Evolutionary conservation across 2,888 invertebrate species (phyloP), one percentile per base, ranked within the genome.

Genomic region (Cephus spinipes): DNA sequence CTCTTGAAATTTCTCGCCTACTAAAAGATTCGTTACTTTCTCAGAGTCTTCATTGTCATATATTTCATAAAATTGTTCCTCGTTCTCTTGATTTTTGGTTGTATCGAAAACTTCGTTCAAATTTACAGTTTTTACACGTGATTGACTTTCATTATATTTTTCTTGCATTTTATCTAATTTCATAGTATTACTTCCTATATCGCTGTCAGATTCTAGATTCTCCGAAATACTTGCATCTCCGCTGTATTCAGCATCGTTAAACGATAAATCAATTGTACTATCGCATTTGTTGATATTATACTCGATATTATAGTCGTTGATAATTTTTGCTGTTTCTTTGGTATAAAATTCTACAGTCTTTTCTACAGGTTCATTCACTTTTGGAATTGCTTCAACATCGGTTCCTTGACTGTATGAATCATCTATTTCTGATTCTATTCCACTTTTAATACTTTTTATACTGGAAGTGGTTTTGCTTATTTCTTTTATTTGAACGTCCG

Each of bases 371-470:
- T 55, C 23, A 55, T 55, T 23, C 23, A 9, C 23, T 55, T 55
- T 55, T 55, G 55, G 15, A 55, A 55, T 55, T 23, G 73, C 36
- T 23, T 79, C 77, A 12, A 30, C 31, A 12, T 79, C 76, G 23
- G 74, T 68, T 15, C 77, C 74, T 4, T 36, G 36, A 35, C 75
- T 71, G 68, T 77, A 79, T 3, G 80, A 79, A 40, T 71, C 79
- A 55, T 40, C 69, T 23, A 69, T 69, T 23, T 73, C 73, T 36
- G 74, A 73, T 3, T 73, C 68, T 11, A 34, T 23, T 55, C 9
- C 23, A 55, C 23, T 55, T 55, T 55, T 55, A 55, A 55, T 55
- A 55, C 55, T 55, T 23, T 55, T 23, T 2, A 6, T 55, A 55
- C 23, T 23, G 55, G 55, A 55, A 15, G 23, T 55, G 23, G 55